Base-by-base conservation (phyloP, 1,140 invertebrate genomes). In the Pentalonia nigronervosa region DNA sequence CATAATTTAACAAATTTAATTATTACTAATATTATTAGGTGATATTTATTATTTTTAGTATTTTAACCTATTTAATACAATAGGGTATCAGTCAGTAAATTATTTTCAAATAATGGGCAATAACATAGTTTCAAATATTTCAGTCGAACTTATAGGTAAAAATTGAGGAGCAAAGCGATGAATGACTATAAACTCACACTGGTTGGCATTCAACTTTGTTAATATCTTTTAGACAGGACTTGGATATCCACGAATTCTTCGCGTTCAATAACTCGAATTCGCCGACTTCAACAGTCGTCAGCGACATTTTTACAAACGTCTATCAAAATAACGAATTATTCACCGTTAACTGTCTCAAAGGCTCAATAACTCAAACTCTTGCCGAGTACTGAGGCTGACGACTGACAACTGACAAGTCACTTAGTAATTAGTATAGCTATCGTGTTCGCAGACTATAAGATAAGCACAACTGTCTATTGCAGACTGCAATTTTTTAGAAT, bases 161-260 rank as follows among this genome's bases (percentile, higher is more conserved):
- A 30, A 67, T n/a, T n/a, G 0, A 14, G 17, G 1, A 1, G 14
- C n/a, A 76, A n/a, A 76, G 7, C 14, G 7, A 76, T 17, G 17
- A 76, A 76, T 76, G 30, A 17, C 14, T 30, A n/a, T n/a, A 23
- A 21, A 84, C 91, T 53, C 84, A 93, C 91, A 84, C 47, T 86
- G 91, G 76, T 86, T 8, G 21, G 48, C 17, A 86, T 36, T 53
- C 36, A 53, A 84, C 25, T 83, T 60, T 84, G 20, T 56, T 56
- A 3, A 21, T 20, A 6, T 93, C 48, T 41, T 84, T 93, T 11
- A 50, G 47, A 56, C 81, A 84, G 6, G 91, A 84, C 41, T 93
- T 93, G 21, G 76, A 84, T 36, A 93, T 11, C 91, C 91, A 93
- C 6, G 91, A 86, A 53, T 83, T 84, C 47, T 93, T 93, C 30